Evolutionary conservation across 1,140 invertebrate species (phyloP).

Genomic region (Chymomyza costata): DNA sequence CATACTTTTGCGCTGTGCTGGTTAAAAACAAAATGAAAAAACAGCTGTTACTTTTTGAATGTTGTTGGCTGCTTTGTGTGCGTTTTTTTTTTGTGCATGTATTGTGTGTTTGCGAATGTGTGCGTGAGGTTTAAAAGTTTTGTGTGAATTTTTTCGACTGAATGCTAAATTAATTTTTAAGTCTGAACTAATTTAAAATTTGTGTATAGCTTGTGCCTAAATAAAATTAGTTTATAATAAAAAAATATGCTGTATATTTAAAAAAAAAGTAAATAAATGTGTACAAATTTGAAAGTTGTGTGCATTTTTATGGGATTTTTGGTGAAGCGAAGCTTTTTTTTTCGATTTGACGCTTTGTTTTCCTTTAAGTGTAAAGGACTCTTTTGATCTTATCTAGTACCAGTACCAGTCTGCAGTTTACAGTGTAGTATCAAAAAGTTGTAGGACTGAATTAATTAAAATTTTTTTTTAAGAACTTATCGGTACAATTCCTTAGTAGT

Average conservation of each 20-base stretch:
- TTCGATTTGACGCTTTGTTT: no score
- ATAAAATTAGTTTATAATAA: slow-evolving; percentile 34
- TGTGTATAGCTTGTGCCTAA: slow-evolving; percentile 65
- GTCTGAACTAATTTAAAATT: slow-evolving; percentile 39
- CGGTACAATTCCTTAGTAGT: no score
- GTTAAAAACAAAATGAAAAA: not conserved
- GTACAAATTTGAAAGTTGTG: slow-evolving; percentile 53
- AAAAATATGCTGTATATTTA: slow-evolving; percentile 48
- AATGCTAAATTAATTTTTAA: slow-evolving; percentile 45
- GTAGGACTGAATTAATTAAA: no score
- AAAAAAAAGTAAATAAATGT: slow-evolving; percentile 42
- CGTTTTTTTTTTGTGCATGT: slow-evolving; percentile 3
- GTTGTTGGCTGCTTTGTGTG: slow-evolving; percentile 21
- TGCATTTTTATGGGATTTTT: no score
- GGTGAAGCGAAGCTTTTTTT: no score
- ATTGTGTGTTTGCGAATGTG: slow-evolving; percentile 7
- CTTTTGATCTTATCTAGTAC: no score
- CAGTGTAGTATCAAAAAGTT: no score
- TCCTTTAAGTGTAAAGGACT: no score
- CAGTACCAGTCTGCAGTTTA: no score
- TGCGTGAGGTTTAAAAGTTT: slow-evolving; percentile 17
- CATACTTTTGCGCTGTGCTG: slow-evolving; percentile 4
- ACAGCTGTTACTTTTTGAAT: slow-evolving; percentile 23
- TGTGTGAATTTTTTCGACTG: slow-evolving; percentile 51
- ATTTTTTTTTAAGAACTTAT: no score